Evolutionary conservation across 1,140 invertebrate species (phyloP).

Genomic region (Homalodisca vitripennis): DNA sequence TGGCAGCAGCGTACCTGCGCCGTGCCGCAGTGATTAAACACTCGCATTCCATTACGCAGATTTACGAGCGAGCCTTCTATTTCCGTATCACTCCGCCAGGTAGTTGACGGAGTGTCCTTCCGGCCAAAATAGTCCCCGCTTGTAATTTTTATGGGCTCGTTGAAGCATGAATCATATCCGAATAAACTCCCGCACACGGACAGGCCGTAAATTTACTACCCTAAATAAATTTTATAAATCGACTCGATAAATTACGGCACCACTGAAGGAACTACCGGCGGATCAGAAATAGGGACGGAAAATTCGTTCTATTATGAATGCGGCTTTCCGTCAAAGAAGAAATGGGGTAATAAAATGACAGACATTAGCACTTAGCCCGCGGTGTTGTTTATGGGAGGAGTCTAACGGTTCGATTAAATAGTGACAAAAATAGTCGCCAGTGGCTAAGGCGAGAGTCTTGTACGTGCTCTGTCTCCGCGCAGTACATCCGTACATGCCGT

Average conservation of each 20-base stretch:
- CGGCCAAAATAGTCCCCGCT: constrained; percentile 6
- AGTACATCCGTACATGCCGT: no score
- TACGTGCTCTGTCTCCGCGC: no score
- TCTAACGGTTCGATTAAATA: background rate
- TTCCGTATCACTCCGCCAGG: background rate
- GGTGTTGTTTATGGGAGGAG: background rate
- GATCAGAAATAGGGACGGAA: constrained; percentile 18
- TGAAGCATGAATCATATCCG: constrained; percentile 17
- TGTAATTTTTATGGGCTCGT: background rate
- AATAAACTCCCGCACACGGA: constrained; percentile 23
- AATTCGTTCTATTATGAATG: constrained; percentile 24
- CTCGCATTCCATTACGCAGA: background rate
- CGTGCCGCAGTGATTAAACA: constrained; percentile 9
- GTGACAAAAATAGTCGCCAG: background rate
- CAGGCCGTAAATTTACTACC: constrained; percentile 13
- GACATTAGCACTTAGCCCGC: constrained; percentile 15
- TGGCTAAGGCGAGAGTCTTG: background rate
- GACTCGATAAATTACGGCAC: constrained; percentile 23
- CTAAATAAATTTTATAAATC: constrained; percentile 27
- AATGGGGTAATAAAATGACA: constrained; percentile 1
- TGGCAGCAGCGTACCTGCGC: no score
- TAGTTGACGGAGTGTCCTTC: background rate
- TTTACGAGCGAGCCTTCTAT: no score
- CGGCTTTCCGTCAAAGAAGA: constrained; percentile 12
- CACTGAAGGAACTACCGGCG: background rate